Evolutionary conservation across 2,113 vertebrate genomes (phyloP).

Genomic region (Arenaria interpres): DNA sequence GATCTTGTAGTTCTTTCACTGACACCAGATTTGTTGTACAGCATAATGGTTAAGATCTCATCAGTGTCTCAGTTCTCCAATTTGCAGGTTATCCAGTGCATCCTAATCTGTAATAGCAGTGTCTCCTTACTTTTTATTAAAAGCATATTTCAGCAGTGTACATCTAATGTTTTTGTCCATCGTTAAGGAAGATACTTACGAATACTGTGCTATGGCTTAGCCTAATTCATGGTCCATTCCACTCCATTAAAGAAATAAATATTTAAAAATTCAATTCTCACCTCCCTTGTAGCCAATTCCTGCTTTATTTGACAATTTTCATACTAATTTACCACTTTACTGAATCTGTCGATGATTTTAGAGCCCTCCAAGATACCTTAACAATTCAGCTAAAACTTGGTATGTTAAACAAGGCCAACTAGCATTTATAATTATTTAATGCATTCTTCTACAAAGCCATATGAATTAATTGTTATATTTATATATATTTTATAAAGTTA

Average conservation of each 20-base stretch:
- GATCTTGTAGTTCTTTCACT: background rate
- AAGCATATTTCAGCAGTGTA: background rate
- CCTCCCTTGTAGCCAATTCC: background rate
- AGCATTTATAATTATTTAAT: background rate
- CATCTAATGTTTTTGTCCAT: background rate
- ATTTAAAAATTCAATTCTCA: background rate
- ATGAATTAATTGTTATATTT: background rate
- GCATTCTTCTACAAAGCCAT: background rate
- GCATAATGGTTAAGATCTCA: background rate
- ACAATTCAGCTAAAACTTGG: background rate
- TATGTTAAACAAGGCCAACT: background rate
- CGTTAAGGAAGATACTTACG: background rate
- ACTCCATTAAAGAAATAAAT: background rate
- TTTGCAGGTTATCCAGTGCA: background rate
- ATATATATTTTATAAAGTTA: slow-evolving; percentile 25
- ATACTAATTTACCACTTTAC: background rate
- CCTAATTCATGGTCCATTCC: background rate
- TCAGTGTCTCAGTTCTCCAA: background rate
- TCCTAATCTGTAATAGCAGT: background rate
- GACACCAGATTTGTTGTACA: background rate
- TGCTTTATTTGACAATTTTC: background rate
- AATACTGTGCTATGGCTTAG: background rate
- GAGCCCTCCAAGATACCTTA: background rate
- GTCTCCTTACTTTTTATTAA: background rate
- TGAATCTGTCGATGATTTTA: background rate